Evolutionary conservation across 2,113 vertebrate genomes (phyloP), one percentile per base, ranked within the genome.

Genomic region (Elgaria multicarinata): DNA sequence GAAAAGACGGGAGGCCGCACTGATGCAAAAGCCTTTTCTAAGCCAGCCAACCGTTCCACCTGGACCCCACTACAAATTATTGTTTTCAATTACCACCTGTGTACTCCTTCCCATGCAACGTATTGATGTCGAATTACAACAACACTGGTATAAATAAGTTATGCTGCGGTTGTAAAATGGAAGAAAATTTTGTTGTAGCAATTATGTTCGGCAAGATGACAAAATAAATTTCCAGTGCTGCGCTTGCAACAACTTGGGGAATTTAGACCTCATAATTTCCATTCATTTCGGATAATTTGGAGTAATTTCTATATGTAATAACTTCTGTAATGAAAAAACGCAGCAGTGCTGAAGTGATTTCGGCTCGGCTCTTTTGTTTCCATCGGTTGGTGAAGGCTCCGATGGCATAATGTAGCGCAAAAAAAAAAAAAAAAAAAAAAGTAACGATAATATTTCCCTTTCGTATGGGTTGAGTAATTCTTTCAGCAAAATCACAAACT

Each of bases 231-330:
- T 98, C 96, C 97, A 97, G 96, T 96, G 96, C 96, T 97, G 96
- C 95, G 97, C 96, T 97, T 97, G 97, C 97, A 95, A 97, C 97
- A 98, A 97, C 97, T 97, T 98, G 96, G 98, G 98, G 98, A 98
- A 98, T 98, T 97, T 97, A 97, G 98, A 97, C 97, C 97, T 98
- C 97, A 97, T 98, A 98, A 98, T 98, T 97, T 97, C 97, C 97
- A 97, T 97, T 98, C 97, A 97, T 98, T 98, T 98, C 96, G 96
- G 97, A 98, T 98, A 98, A 98, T 98, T 98, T 98, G 97, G 97
- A 98, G 97, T 98, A 98, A 98, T 98, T 98, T 98, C 97, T 98
- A 97, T 97, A 97, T 97, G 97, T 97, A 98, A 98, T 98, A 98
- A 98, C 98, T 97, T 97, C 78, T 97, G 97, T 98, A 98, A 98